Evolutionary conservation across 2,797 vertebrate species (phyloP).

Genomic region (Pseudomugil gertrudae): DNA sequence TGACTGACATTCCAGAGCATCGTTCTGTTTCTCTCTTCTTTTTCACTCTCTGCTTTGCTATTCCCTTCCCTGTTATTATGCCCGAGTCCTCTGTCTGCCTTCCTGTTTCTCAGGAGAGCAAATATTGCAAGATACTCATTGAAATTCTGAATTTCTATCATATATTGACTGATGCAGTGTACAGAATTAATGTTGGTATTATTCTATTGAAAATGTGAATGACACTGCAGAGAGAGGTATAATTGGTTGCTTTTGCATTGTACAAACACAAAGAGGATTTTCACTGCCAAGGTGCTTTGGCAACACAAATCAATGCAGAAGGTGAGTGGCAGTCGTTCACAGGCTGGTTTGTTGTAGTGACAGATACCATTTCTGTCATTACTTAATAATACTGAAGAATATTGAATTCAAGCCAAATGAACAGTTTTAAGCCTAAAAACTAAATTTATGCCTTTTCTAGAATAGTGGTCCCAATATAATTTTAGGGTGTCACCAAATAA

Average conservation of each 20-base stretch:
- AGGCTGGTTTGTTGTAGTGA: not conserved
- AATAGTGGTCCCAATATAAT: not conserved
- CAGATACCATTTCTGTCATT: not conserved
- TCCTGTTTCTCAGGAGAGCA: slow-evolving; percentile 36
- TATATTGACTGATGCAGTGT: slow-evolving; percentile 12
- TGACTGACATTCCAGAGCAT: slow-evolving; percentile 68
- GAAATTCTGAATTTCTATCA: slow-evolving; percentile 28
- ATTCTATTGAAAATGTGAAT: slow-evolving; percentile 48
- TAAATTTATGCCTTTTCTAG: not conserved
- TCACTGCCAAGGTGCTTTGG: not conserved
- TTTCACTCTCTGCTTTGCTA: slow-evolving; percentile 40
- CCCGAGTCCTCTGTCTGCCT: slow-evolving; percentile 30
- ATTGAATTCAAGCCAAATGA: not conserved
- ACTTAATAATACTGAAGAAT: not conserved
- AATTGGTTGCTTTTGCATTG: slow-evolving; percentile 38
- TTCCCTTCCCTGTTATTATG: slow-evolving; percentile 52
- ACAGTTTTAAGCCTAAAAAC: not conserved
- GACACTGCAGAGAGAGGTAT: slow-evolving; percentile 19
- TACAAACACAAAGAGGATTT: slow-evolving; percentile 18
- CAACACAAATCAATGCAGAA: not conserved
- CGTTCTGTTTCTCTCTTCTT: slow-evolving; percentile 51
- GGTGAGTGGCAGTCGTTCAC: not conserved
- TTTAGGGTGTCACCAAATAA: not conserved
- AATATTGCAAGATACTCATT: slow-evolving; percentile 25
- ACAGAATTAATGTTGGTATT: slow-evolving; percentile 30